phyloP scores from a whole-genome alignment of 2,113 vertebrate genomes.

The Eurystomus gularis region DNA sequence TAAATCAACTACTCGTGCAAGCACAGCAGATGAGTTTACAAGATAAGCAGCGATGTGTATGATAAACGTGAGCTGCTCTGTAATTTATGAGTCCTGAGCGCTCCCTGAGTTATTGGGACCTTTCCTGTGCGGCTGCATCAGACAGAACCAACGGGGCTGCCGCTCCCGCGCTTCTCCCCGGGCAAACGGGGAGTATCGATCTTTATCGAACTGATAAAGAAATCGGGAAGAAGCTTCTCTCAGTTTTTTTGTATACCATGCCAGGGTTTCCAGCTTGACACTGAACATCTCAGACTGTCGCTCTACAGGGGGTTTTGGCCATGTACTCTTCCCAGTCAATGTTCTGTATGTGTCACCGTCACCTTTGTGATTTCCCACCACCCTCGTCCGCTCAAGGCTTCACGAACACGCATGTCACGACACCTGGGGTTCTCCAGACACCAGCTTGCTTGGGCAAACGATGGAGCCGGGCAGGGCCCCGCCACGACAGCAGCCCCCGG shows the following conservation, averaged over 20 bases:
- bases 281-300: fast-evolving
- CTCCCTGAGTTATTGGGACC: neutral
- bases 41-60: constrained; percentile 57
- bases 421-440: neutral
- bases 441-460: neutral
- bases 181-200: fast-evolving
- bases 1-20: constrained; percentile 64
- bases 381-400: neutral
- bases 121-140: neutral
- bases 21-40: constrained; percentile 66
- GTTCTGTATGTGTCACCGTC: fast-evolving
- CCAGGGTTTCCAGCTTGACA: neutral
- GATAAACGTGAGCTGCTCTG: constrained; percentile 59
- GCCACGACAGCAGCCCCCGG: fast-evolving
- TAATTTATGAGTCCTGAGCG: neutral
- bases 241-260: fast-evolving
- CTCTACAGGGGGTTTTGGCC: neutral
- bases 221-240: neutral
- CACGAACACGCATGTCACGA: fast-evolving
- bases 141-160: neutral
- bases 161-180: neutral
- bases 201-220: neutral
- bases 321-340: no score
- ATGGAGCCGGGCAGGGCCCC: neutral
- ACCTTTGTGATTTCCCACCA: no score